Base-by-base conservation (phyloP, 2,888 invertebrate genomes). In the Ochropleura leucogaster region DNA sequence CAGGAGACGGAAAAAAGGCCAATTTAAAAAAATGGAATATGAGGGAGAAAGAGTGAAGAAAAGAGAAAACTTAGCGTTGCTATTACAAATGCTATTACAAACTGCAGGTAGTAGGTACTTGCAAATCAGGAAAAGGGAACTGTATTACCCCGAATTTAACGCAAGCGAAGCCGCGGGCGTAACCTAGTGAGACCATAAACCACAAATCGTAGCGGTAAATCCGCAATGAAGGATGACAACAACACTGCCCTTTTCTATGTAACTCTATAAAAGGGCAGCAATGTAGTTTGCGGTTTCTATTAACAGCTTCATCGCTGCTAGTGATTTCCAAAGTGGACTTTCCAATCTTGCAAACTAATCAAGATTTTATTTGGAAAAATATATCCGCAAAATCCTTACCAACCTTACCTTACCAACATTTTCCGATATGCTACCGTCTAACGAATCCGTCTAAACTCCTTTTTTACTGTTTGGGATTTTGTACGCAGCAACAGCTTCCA, bases 381-480 rank as follows among this genome's bases (percentile, higher is more conserved):
- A 72, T 40, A 72, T 20, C 51, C 16, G 14, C 14, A 16, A 67
- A 47, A 30, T 68, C 16, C 9, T 20, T 14, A 68, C 30, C 30
- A 30, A 30, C 30, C 30, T 30, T 30, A 75, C 44, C 20, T 55
- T 7, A 55, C 65, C 64, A 68, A 65, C n/a, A 65, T 60, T 55
- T 53, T 68, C 14, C 47, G 16, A 66, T 53, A 49, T 16, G 4
- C 40, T 10, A n/a, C 40, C 14, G 16, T 75, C n/a, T 18, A 79
- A 47, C 18, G 62, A 64, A 64, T 82, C 9, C 20, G 16, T 16
- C 40, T 14, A 46, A 49, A 68, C 9, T 82, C 2, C 30, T 66
- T 69, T 80, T 79, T 72, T 68, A 68, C 55, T 44, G 69, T 76
- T 78, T 55, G 68, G 42, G 75, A 77, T 77, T 71, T 30, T 73